phyloP scores from a whole-genome alignment of 2,888 invertebrate genomes.

The Brenthis daphne region DNA sequence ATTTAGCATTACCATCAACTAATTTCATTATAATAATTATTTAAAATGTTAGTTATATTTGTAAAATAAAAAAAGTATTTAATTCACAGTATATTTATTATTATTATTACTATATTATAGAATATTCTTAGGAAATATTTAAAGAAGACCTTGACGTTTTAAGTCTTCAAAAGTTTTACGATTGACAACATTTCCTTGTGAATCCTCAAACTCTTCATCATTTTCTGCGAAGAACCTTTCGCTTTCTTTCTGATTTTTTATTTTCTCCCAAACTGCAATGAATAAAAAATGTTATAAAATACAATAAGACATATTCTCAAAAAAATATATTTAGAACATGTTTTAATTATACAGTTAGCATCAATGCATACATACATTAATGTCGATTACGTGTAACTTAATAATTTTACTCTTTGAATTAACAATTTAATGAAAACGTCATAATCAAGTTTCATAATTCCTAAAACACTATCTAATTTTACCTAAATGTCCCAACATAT shows the following conservation, averaged over 20 bases:
- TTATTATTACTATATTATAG: slow-evolving; percentile 8
- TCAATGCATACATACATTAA: no score
- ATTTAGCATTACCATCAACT: no score
- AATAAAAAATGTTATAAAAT: neutral
- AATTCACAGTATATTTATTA: neutral
- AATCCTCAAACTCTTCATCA: slow-evolving; percentile 99
- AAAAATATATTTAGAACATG: no score
- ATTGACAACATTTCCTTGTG: slow-evolving; percentile 98
- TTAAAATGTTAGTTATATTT: neutral
- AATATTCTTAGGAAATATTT: slow-evolving; percentile 50
- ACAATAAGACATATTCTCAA: neutral
- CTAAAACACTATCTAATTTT: no score
- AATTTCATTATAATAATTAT: no score
- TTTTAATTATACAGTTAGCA: no score
- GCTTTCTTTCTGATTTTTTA: slow-evolving; percentile 96
- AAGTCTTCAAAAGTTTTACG: slow-evolving; percentile 99
- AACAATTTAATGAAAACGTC: no score
- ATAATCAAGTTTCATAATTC: no score
- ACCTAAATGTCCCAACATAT: no score
- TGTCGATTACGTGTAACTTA: no score
- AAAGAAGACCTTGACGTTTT: slow-evolving; percentile 97
- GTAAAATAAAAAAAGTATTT: slow-evolving; percentile 5
- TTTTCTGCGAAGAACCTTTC: slow-evolving; percentile 98
- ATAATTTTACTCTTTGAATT: no score
- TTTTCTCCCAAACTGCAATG: slow-evolving; percentile 96